Evolutionary conservation across 2,797 vertebrate species (phyloP).

Genomic region (Threskiornis aethiopicus): DNA sequence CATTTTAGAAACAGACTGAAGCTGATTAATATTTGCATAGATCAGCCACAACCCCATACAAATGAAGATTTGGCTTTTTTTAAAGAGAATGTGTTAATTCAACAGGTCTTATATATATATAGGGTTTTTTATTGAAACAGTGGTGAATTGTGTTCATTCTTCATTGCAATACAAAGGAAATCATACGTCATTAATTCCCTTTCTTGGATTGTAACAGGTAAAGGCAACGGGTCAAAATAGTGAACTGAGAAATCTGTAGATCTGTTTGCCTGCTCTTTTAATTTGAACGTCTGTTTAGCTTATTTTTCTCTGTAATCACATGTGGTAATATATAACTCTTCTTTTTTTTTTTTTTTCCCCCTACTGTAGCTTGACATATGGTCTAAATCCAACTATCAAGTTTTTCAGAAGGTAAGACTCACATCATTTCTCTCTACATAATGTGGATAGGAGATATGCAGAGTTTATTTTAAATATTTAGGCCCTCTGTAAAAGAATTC

Average conservation of each 20-base stretch:
- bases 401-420: slow-evolving; percentile 91
- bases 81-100: slow-evolving; percentile 24
- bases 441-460: background rate
- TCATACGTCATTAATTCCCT: background rate
- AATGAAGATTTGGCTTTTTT: slow-evolving; percentile 48
- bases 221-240: background rate
- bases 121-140: background rate
- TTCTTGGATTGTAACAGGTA: background rate
- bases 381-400: slow-evolving; percentile 94
- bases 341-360: background rate
- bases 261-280: background rate
- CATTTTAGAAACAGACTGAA: slow-evolving; percentile 21
- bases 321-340: background rate
- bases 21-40: slow-evolving; percentile 62
- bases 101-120: background rate
- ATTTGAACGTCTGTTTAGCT: background rate
- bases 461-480: background rate
- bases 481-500: background rate
- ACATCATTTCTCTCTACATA: background rate
- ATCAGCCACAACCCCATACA: slow-evolving; percentile 40
- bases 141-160: background rate
- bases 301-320: background rate
- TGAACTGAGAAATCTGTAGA: background rate
- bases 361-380: slow-evolving; percentile 87
- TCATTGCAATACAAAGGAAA: background rate